Conservation (phyloP, 1,140 invertebrate species). For the Eupeodes corollae region DNA sequence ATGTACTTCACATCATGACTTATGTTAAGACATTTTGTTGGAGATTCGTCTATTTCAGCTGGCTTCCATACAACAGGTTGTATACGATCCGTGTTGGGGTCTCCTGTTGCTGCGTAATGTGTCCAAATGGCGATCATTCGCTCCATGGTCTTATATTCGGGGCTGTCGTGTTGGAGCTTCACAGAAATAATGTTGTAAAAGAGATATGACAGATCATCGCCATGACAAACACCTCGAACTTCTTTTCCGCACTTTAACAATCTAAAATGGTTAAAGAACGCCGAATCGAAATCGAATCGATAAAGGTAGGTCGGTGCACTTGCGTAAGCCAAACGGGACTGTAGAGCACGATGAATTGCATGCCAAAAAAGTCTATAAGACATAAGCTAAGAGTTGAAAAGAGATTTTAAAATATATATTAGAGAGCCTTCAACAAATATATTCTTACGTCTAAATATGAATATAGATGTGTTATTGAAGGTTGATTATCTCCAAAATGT, state of each 20-base stretch:
- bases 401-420: too few relatives aligned
- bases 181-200: conserved; percentile 40
- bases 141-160: conserved; percentile 31
- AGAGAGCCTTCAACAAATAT: neutral
- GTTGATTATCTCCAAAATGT: conserved; percentile 19
- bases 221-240: conserved; percentile 41
- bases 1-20: conserved; percentile 24
- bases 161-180: conserved; percentile 26
- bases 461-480: conserved; percentile 10
- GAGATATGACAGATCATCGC: conserved; percentile 52
- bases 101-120: conserved; percentile 32
- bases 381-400: conserved; percentile 16
- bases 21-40: conserved; percentile 32
- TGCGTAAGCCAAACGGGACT: conserved; percentile 26
- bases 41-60: conserved; percentile 9
- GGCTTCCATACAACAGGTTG: conserved; percentile 17
- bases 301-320: conserved; percentile 37
- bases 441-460: conserved; percentile 25
- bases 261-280: conserved; percentile 25
- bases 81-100: conserved; percentile 26
- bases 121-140: conserved; percentile 35
- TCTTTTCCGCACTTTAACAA: conserved; percentile 28
- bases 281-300: conserved; percentile 37
- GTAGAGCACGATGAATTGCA: conserved; percentile 30
- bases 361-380: conserved; percentile 36